phyloP scores from a whole-genome alignment of 2,888 invertebrate species.

The Noctua fimbriata region DNA sequence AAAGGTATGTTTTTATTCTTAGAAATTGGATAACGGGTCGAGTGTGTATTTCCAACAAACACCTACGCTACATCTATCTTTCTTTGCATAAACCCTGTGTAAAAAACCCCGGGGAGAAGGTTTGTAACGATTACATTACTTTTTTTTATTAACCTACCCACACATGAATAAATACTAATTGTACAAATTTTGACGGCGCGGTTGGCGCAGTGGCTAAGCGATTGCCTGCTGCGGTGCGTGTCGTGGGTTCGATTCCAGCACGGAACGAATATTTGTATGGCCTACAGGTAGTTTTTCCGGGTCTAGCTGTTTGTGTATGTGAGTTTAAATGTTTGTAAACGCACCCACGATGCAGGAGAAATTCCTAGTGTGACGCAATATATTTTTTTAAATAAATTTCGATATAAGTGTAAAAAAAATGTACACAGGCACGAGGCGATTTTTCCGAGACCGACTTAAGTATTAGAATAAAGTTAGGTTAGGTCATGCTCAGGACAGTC shows the following conservation, averaged over 20 bases:
- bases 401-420: not conserved
- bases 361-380: no score
- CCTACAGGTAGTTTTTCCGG: not conserved
- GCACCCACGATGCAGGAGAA: not conserved
- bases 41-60: conserved; percentile 2
- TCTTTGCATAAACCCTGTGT: not conserved
- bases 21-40: not conserved
- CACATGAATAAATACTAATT: not conserved
- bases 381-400: no score
- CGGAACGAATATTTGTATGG: no score
- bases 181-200: not conserved
- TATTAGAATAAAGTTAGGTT: no score
- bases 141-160: not conserved
- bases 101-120: not conserved
- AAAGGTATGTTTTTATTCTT: not conserved
- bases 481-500: no score
- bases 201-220: not conserved
- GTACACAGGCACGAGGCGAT: not conserved
- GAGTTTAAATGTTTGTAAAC: not conserved
- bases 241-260: no score
- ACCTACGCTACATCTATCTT: not conserved
- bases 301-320: not conserved
- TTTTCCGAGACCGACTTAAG: not conserved
- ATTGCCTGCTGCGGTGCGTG: not conserved
- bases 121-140: not conserved